Conservation (phyloP, 2,888 invertebrate species). For the Anticlea derivata region DNA sequence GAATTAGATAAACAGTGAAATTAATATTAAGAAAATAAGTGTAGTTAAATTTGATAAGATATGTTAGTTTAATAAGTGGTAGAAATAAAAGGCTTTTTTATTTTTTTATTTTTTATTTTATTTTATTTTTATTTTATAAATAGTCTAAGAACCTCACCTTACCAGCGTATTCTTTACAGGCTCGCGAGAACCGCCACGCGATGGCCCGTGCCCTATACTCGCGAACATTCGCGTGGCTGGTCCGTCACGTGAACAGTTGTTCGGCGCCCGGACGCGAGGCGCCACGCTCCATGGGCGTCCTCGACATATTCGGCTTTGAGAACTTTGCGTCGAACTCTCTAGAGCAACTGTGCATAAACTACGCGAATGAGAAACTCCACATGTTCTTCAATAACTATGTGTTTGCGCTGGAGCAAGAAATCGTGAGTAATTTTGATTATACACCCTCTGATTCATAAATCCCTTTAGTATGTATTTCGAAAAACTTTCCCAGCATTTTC, state of each 20-base stretch:
- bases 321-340: constrained; percentile 96
- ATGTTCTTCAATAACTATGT: constrained; percentile 99
- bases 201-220: constrained; percentile 97
- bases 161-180: constrained; percentile 69
- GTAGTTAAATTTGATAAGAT: no score
- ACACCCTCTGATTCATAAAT: no score
- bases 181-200: constrained; percentile 95
- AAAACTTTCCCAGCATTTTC: no score
- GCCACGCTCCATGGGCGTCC: constrained; percentile 90
- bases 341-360: constrained; percentile 96
- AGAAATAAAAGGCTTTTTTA: no score
- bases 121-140: no score
- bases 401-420: constrained; percentile 96
- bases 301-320: constrained; percentile 97
- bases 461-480: no score
- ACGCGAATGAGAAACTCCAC: constrained; percentile 96
- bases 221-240: constrained; percentile 95
- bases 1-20: no score
- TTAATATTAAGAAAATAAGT: no score
- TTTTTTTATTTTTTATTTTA: no score
- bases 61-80: no score
- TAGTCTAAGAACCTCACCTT: no score
- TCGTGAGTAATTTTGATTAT: constrained; percentile 86
- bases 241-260: constrained; percentile 95
- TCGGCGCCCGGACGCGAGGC: constrained; percentile 94